phyloP scores from a whole-genome alignment of 2,797 vertebrate genomes.

The Alectoris magna region DNA sequence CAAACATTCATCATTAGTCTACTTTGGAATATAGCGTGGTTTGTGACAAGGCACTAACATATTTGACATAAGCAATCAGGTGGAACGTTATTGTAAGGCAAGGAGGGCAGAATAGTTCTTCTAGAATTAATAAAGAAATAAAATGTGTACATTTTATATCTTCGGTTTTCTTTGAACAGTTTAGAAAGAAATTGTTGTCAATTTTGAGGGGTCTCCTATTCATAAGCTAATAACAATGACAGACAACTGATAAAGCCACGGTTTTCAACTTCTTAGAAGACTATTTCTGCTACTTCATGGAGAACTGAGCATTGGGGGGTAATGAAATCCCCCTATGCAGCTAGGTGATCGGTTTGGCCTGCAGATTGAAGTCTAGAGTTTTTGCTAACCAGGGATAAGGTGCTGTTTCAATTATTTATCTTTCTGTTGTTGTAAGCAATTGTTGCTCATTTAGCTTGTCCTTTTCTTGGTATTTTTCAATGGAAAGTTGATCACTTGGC shows the following conservation, averaged over 20 bases:
- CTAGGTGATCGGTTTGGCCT: not conserved
- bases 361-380: not conserved
- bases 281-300: not conserved
- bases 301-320: not conserved
- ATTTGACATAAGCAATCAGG: constrained; percentile 66
- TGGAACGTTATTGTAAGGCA: constrained; percentile 48
- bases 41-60: constrained; percentile 51
- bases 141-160: constrained; percentile 48
- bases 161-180: constrained; percentile 47
- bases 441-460: not conserved
- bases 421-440: not conserved
- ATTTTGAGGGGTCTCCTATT: not conserved
- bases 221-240: not conserved
- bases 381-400: not conserved
- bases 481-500: not conserved
- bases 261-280: not conserved
- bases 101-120: constrained; percentile 23
- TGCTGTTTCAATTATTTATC: not conserved
- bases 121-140: constrained; percentile 67
- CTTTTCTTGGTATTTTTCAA: not conserved
- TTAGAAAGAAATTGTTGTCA: not conserved
- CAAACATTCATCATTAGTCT: constrained; percentile 67
- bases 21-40: constrained; percentile 4
- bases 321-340: not conserved
- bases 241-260: not conserved